phyloP scores from a whole-genome alignment of 2,797 vertebrate genomes.

The Monodelphis domestica region DNA sequence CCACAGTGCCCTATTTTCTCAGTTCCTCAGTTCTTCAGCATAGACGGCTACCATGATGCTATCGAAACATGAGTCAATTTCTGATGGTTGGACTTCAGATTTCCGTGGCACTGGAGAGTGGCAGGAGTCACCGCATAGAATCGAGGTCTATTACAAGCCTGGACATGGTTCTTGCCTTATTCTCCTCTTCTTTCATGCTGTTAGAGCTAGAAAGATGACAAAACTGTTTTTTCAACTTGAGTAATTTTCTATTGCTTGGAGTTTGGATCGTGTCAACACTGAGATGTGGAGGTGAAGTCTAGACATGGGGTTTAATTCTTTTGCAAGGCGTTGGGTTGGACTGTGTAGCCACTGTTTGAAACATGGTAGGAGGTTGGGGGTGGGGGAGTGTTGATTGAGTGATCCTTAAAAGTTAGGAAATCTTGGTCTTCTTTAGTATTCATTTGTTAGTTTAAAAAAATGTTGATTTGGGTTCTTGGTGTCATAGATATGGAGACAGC shows the following conservation, averaged over 20 bases:
- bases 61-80: neutral
- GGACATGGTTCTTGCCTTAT: no score
- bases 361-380: neutral
- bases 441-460: neutral
- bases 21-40: neutral
- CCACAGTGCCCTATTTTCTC: neutral
- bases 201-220: no score
- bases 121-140: no score
- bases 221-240: no score
- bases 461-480: neutral
- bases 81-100: neutral
- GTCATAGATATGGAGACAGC: neutral
- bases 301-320: neutral
- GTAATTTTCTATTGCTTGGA: no score
- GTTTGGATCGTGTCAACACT: no score
- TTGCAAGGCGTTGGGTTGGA: neutral
- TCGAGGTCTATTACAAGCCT: no score
- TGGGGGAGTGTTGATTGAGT: no score
- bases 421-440: neutral
- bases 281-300: no score
- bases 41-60: neutral
- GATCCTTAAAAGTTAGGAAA: neutral
- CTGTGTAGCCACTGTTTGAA: neutral
- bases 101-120: neutral
- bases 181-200: no score